Conservation (phyloP, 1,140 invertebrate species). For the Hydropsyche tenuis region DNA sequence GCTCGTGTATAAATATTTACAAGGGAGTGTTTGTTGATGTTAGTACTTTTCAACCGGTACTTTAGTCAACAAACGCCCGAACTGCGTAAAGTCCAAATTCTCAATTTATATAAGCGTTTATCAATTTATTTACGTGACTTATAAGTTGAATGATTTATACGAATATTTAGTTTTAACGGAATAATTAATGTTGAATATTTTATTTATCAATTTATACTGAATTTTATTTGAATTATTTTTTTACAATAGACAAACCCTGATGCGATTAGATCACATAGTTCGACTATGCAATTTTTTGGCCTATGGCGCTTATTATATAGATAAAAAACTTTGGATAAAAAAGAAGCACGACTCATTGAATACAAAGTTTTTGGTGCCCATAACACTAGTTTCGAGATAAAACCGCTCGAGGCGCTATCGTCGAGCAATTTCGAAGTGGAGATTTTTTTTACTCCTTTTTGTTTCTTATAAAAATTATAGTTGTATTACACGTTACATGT, state of each 20-base stretch:
- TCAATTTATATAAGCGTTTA: conserved; percentile 5
- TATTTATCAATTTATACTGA: not conserved
- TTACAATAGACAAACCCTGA: not conserved
- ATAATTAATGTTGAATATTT: not conserved
- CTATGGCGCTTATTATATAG: conserved; percentile 7
- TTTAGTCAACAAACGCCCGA: conserved; percentile 12
- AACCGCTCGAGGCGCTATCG: conserved; percentile 29
- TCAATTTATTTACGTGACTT: conserved; percentile 11
- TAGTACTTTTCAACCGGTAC: conserved; percentile 22
- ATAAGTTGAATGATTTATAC: too few relatives aligned
- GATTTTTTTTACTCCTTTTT: conserved; percentile 21
- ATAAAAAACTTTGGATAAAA: conserved; percentile 8
- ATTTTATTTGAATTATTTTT: not conserved
- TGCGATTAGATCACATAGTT: conserved; percentile 17
- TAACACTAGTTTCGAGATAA: conserved; percentile 31
- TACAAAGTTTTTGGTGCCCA: conserved; percentile 10
- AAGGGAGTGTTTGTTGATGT: conserved; percentile 18
- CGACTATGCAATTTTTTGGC: conserved; percentile 34
- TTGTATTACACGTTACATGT: conserved; percentile 28
- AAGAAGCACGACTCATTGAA: conserved; percentile 33
- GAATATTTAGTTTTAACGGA: too few relatives aligned
- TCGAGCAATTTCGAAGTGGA: conserved; percentile 38
- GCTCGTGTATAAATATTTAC: conserved; percentile 9
- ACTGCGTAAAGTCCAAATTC: not conserved
- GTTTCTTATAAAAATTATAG: conserved; percentile 32